Evolutionary conservation across 2,888 invertebrate species (phyloP).

Genomic region (Drosophila pegasa): DNA sequence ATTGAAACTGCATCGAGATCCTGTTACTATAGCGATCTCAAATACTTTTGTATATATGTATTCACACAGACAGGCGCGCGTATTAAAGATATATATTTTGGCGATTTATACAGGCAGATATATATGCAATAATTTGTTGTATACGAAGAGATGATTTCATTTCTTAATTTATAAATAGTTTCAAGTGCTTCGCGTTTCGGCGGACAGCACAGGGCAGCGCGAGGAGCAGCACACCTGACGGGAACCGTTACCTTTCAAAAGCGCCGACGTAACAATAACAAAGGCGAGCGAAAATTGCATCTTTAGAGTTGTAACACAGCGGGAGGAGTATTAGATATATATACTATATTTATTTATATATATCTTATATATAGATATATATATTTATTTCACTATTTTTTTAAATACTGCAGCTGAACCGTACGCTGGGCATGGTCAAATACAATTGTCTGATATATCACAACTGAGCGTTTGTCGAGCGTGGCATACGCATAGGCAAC

Average conservation of each 20-base stretch:
- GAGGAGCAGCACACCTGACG: constrained; percentile 2
- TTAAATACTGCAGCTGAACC: constrained; percentile 33
- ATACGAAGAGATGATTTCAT: constrained; percentile 69
- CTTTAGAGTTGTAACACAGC: constrained; percentile 29
- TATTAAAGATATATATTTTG: constrained; percentile 14
- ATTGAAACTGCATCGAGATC: constrained; percentile 4
- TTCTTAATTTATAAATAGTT: constrained; percentile 72
- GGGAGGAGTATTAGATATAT: background rate
- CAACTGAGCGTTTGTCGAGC: constrained; percentile 56
- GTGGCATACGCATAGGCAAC: constrained; percentile 23
- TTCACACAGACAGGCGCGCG: constrained; percentile 1
- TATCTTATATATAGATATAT: background rate
- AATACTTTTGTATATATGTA: background rate
- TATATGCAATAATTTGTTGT: constrained; percentile 36
- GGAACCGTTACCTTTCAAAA: constrained; percentile 39
- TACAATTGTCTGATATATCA: constrained; percentile 58
- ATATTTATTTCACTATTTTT: constrained; percentile 45
- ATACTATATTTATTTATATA: constrained; percentile 3
- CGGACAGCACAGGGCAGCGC: background rate
- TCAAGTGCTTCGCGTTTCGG: constrained; percentile 8
- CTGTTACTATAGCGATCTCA: constrained; percentile 5
- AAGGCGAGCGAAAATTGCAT: constrained; percentile 39
- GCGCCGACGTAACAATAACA: constrained; percentile 45
- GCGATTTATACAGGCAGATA: constrained; percentile 15
- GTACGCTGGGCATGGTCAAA: constrained; percentile 62